Conservation (phyloP, 2,888 invertebrate species). For the Chirona hameri region DNA sequence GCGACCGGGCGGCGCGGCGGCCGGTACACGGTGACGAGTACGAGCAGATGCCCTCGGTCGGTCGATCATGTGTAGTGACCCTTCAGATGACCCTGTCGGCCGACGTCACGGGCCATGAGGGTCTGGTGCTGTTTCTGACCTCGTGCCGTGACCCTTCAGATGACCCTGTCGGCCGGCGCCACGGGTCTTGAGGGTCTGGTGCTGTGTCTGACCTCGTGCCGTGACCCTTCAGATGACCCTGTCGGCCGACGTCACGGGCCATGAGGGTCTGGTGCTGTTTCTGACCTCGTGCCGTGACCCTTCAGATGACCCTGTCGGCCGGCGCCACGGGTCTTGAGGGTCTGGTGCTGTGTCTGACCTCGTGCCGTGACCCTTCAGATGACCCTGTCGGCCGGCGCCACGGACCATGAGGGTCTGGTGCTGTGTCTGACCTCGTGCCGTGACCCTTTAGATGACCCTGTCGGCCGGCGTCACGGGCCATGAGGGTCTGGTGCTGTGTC, state of each 20-base stretch:
- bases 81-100: constrained; percentile 64
- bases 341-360: background rate
- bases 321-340: constrained; percentile 73
- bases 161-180: constrained; percentile 79
- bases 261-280: background rate
- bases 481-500: background rate
- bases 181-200: constrained; percentile 56
- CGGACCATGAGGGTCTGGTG: constrained; percentile 54
- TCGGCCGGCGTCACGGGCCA: constrained; percentile 80
- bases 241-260: constrained; percentile 52
- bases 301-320: constrained; percentile 66
- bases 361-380: constrained; percentile 51
- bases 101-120: constrained; percentile 58
- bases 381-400: constrained; percentile 74
- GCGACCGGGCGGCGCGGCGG: too few species aligned
- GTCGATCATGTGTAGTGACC: background rate
- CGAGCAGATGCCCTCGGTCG: too few species aligned
- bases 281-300: background rate
- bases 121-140: background rate
- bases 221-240: constrained; percentile 56
- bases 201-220: background rate
- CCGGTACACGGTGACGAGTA: too few species aligned
- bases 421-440: background rate
- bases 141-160: constrained; percentile 46
- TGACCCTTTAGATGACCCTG: constrained; percentile 60